These are phyloP conservation scores for Vanessa tameamea DNA, from an alignment of 1,140 invertebrate genomes.

Conservation along the genomic window DNA sequence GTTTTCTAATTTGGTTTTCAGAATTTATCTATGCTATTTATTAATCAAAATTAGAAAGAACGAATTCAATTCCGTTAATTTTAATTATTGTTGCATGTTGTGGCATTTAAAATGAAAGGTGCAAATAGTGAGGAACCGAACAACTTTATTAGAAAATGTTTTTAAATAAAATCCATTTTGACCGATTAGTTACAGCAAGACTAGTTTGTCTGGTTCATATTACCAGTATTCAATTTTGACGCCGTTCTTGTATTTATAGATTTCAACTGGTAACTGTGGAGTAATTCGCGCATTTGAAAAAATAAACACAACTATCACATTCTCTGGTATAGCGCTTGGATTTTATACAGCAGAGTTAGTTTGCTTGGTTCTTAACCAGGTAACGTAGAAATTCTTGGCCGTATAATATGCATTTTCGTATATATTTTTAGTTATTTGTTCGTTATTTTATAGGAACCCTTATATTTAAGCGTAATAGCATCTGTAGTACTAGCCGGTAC, in stretches of 20 bases:
- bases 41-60: too few relatives aligned
- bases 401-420: neutral
- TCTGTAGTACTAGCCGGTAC: conserved; percentile 58
- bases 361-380: conserved; percentile 71
- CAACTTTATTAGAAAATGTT: too few relatives aligned
- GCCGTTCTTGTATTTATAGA: conserved; percentile 42
- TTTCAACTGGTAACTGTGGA: conserved; percentile 72
- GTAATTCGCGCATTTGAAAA: conserved; percentile 66
- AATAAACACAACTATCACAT: conserved; percentile 57
- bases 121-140: too few relatives aligned
- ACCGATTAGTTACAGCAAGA: too few relatives aligned
- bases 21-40: too few relatives aligned
- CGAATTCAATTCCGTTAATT: too few relatives aligned
- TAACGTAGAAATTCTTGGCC: conserved; percentile 35
- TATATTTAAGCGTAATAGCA: conserved; percentile 62
- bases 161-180: too few relatives aligned
- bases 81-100: too few relatives aligned
- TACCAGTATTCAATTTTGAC: too few relatives aligned
- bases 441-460: conserved; percentile 54
- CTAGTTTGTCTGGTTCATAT: neutral
- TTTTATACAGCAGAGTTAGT: conserved; percentile 68
- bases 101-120: too few relatives aligned
- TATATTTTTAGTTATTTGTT: neutral
- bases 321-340: conserved; percentile 62
- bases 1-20: too few relatives aligned